phyloP scores from a whole-genome alignment of 2,797 vertebrate species.

The Halcyon smyrnensis region DNA sequence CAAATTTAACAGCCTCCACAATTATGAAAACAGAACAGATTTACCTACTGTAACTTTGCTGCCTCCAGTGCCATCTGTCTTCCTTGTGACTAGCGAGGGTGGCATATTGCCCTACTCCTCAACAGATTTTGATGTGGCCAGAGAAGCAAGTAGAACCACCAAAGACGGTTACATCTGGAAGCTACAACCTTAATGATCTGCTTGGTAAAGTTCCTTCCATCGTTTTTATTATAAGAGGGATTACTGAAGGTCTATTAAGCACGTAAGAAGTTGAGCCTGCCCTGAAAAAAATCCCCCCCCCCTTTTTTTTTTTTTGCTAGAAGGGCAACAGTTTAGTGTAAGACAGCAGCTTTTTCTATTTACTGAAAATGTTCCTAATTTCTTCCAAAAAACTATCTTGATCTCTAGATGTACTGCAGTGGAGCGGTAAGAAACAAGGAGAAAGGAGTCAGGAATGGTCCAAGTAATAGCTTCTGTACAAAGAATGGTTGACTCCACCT shows the following conservation, averaged over 20 bases:
- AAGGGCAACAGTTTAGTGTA: not conserved
- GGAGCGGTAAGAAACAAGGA: not conserved
- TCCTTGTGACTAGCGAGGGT: not conserved
- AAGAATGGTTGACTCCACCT: not conserved
- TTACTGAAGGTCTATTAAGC: too few species aligned
- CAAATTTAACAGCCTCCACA: not conserved
- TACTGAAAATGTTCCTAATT: not conserved
- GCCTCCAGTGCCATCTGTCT: constrained; percentile 20
- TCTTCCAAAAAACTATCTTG: not conserved
- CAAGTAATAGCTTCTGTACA: not conserved
- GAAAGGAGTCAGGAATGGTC: not conserved
- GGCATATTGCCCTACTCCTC: not conserved
- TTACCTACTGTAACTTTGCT: not conserved
- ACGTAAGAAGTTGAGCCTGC: not conserved
- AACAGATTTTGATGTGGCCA: rapidly evolving
- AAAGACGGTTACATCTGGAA: rapidly evolving
- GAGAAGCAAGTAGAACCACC: not conserved
- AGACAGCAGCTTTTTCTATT: not conserved
- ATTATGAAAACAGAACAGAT: not conserved
- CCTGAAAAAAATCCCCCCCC: not conserved
- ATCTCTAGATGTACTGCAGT: not conserved
- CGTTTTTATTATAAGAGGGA: not conserved
- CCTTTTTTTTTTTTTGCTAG: not conserved
- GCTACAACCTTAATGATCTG: not conserved
- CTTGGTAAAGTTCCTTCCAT: not conserved